phyloP scores from a whole-genome alignment of 1,140 invertebrate genomes.

The Pachypsylla venusta region DNA sequence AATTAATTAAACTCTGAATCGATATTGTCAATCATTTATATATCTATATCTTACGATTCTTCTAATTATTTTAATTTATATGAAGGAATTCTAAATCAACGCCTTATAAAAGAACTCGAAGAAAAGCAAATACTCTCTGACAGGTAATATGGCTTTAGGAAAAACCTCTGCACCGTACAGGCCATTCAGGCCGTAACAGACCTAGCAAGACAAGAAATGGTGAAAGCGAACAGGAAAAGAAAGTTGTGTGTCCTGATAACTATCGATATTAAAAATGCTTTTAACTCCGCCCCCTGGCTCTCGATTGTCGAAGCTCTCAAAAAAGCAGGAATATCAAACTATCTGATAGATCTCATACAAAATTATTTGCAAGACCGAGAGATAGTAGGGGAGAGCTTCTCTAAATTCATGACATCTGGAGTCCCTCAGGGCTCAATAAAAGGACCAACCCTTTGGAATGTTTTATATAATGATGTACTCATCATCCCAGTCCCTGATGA shows the following conservation, averaged over 20 bases:
- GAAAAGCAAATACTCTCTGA: not conserved
- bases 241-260: constrained; percentile 6
- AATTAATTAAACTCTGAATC: too few relatives aligned
- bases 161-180: not conserved
- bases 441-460: constrained; percentile 5
- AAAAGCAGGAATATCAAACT: not conserved
- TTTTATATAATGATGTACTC: not conserved
- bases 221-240: not conserved
- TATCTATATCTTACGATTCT: too few relatives aligned
- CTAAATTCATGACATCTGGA: not conserved
- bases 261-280: constrained; percentile 4
- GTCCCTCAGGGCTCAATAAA: not conserved
- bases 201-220: not conserved
- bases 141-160: constrained; percentile 1
- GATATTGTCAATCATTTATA: too few relatives aligned
- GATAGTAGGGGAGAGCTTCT: not conserved
- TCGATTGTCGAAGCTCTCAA: not conserved
- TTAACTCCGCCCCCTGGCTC: not conserved
- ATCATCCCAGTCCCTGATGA: not conserved
- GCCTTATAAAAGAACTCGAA: not conserved
- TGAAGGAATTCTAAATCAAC: not conserved
- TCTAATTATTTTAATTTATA: too few relatives aligned
- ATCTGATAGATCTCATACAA: not conserved
- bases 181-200: not conserved
- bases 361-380: not conserved